phyloP scores from a whole-genome alignment of 2,113 vertebrate species.

The Agapornis roseicollis region DNA sequence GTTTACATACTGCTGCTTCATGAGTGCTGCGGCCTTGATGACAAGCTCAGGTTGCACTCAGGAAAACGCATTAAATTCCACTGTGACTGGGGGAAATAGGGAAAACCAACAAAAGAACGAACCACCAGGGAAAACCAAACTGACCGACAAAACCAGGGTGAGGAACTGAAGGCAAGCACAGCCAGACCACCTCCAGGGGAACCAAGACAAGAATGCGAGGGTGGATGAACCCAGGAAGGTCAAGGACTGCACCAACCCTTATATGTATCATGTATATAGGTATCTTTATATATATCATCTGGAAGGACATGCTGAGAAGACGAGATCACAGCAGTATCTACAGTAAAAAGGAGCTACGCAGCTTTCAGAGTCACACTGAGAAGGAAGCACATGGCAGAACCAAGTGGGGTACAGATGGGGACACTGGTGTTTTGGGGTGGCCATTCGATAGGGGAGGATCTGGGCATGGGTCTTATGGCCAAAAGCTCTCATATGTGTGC shows the following conservation, averaged over 20 bases:
- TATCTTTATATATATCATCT: conserved; percentile 75
- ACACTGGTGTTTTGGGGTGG: not conserved
- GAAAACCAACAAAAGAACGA: conserved; percentile 19
- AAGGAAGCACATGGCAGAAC: conserved; percentile 62
- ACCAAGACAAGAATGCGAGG: conserved; percentile 33
- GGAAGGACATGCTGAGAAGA: conserved; percentile 68
- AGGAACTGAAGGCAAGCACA: not conserved
- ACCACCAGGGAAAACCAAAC: conserved; percentile 25
- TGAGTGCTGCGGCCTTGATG: conserved; percentile 44
- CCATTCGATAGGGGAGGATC: not conserved
- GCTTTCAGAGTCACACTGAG: conserved; percentile 67
- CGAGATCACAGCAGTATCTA: conserved; percentile 64
- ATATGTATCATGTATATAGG: conserved; percentile 71
- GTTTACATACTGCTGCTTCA: conserved; percentile 58
- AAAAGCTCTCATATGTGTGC: not conserved
- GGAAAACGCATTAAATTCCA: not conserved
- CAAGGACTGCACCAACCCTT: not conserved
- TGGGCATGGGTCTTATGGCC: not conserved
- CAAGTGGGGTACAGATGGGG: conserved; percentile 7
- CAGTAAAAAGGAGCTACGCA: conserved; percentile 63
- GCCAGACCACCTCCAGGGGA: conserved; percentile 58
- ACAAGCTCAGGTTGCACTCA: conserved; percentile 65
- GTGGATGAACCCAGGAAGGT: not conserved
- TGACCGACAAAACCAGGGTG: not conserved
- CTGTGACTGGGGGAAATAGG: not conserved